These are phyloP conservation scores for Halcyon smyrnensis DNA, from an alignment of 2,797 vertebrate genomes.

Conservation along the genomic window DNA sequence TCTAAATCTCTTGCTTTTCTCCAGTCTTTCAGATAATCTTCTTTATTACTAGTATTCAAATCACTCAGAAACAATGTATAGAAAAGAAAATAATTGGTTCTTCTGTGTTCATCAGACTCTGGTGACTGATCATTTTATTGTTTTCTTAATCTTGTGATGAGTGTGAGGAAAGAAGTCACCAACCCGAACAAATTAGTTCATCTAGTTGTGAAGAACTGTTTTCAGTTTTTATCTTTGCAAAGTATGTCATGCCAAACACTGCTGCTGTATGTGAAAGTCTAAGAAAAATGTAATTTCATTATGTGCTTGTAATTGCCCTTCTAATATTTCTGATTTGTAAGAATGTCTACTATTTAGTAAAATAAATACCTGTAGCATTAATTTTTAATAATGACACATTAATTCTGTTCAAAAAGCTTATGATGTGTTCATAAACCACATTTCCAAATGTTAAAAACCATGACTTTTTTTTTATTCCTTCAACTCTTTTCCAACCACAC, in stretches of 20 bases:
- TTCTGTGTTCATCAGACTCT: background rate
- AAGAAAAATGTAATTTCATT: background rate
- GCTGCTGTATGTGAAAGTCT: background rate
- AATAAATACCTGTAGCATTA: background rate
- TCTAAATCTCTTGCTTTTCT: background rate
- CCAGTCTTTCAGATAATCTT: background rate
- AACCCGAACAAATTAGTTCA: background rate
- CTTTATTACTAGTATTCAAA: background rate
- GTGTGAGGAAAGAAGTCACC: slow-evolving; percentile 71
- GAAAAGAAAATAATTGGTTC: background rate
- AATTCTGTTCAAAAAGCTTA: background rate
- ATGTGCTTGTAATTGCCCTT: background rate
- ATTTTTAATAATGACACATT: background rate
- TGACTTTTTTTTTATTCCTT: background rate
- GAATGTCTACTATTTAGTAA: background rate
- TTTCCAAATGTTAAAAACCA: background rate
- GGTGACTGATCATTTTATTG: background rate
- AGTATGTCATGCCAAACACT: background rate
- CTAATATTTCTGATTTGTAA: background rate
- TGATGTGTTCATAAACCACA: background rate
- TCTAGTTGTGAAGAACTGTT: background rate
- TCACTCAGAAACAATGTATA: background rate
- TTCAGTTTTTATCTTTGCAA: background rate
- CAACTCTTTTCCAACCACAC: background rate
- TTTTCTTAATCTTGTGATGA: background rate